Conservation (phyloP, 2,797 vertebrate genomes). For the Cossypha heuglini region DNA sequence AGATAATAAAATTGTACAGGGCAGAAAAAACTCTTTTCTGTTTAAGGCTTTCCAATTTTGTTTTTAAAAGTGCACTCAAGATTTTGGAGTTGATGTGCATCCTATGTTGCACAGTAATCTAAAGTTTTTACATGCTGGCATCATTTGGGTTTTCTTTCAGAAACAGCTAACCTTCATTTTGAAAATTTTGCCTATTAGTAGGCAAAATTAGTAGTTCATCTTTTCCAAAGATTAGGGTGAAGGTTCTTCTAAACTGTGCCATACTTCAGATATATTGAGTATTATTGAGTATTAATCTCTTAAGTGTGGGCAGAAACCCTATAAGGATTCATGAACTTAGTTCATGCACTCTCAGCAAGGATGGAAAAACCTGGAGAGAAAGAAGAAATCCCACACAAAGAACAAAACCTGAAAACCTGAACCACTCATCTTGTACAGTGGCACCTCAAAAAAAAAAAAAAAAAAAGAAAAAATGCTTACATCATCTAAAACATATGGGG, state of each 20-base stretch:
- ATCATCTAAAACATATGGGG: not conserved
- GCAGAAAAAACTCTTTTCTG: not conserved
- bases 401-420: not conserved
- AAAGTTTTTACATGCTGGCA: not conserved
- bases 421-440: not conserved
- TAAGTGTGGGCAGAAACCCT: not conserved
- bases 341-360: not conserved
- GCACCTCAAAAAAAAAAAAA: not conserved
- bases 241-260: not conserved
- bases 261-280: not conserved
- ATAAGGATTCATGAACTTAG: not conserved
- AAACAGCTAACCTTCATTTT: not conserved
- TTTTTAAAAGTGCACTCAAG: not conserved
- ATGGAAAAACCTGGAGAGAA: not conserved
- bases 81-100: not conserved
- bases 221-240: not conserved
- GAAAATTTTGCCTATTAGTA: not conserved
- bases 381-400: not conserved
- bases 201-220: not conserved
- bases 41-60: not conserved
- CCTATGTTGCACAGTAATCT: not conserved
- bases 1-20: not conserved
- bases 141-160: not conserved
- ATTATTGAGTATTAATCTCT: not conserved
- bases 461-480: not conserved